Base-by-base conservation (phyloP, 1,140 invertebrate species). In the Drosophila albomicans region DNA sequence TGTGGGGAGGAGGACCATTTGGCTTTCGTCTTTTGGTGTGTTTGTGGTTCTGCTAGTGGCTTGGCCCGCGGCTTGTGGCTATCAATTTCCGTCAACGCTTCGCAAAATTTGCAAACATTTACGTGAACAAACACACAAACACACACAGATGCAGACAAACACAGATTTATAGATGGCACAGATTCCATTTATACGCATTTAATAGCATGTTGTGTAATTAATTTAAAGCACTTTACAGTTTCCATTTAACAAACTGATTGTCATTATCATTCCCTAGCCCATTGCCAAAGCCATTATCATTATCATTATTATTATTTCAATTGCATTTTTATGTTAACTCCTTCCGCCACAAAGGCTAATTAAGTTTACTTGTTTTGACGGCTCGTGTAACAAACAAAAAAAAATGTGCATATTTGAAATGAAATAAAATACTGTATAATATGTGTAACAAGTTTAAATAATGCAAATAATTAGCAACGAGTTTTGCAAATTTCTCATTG, bases 1-100 rank as follows among this genome's bases (percentile, higher is more conserved):
- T 25, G 20, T 25, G 20, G 20, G 13, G 38, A 28, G 13, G 16
- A 25, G 15, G 43, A 43, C 35, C 73, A 76, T 78, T 78, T 78
- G 80, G 66, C 70, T 80, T 75, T 80, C 85, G 77, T 88, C 85
- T 81, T 84, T 49, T 78, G 84, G 84, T 69, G 51, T 78, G 78
- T 81, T 78, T 89, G 84, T 57, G 84, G 84, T 80, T 58, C 54
- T 46, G 69, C 46, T 69, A 62, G 62, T 59, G 52, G 69, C 62
- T 58, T 51, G 62, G 49, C 56, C 38, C 52, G 81, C 75, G 68
- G 73, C 65, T 77, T 70, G 58, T 68, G 69, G 74, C 84, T 79
- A 82, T 79, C 79, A 87, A 72, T 82, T 69, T 72, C 54, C 77
- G 68, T 75, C 74, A 70, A 68, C 65, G 67, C 43, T 46, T 46